phyloP scores from a whole-genome alignment of 2,797 vertebrate genomes.

The Buphagus erythrorhynchus region DNA sequence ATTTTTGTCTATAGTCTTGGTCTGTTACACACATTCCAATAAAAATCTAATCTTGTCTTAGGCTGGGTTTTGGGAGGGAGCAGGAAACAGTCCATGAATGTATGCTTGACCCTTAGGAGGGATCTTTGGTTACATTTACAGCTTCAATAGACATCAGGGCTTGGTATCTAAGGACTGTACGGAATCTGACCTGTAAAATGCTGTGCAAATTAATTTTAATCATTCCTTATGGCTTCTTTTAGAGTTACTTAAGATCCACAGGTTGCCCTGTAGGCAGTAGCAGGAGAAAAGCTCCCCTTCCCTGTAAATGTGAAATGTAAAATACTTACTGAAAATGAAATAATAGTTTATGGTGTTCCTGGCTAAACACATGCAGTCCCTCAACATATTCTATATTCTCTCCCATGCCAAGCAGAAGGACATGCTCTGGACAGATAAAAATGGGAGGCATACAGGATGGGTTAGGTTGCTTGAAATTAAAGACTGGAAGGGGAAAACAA shows the following conservation, averaged over 20 bases:
- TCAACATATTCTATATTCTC: neutral
- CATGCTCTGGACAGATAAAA: neutral
- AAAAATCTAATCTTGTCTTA: neutral
- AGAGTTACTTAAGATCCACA: neutral
- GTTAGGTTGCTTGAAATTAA: neutral
- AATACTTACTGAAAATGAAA: neutral
- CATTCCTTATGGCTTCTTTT: neutral
- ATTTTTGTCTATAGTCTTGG: neutral
- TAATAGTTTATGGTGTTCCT: neutral
- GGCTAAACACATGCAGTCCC: neutral
- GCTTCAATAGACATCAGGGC: neutral
- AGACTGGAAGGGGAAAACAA: neutral
- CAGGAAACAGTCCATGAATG: neutral
- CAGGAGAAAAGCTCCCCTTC: neutral
- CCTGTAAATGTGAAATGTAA: neutral
- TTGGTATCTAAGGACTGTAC: neutral
- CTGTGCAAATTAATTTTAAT: neutral
- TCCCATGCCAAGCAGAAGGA: neutral
- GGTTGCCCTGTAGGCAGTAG: neutral
- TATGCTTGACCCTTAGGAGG: neutral
- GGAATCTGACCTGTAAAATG: neutral
- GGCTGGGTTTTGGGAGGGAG: neutral
- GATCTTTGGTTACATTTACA: neutral
- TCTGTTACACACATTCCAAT: neutral
- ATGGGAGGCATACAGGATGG: neutral